These are phyloP conservation scores for Nasua narica DNA, from an alignment of 2,797 vertebrate species.

Conservation along the genomic window DNA sequence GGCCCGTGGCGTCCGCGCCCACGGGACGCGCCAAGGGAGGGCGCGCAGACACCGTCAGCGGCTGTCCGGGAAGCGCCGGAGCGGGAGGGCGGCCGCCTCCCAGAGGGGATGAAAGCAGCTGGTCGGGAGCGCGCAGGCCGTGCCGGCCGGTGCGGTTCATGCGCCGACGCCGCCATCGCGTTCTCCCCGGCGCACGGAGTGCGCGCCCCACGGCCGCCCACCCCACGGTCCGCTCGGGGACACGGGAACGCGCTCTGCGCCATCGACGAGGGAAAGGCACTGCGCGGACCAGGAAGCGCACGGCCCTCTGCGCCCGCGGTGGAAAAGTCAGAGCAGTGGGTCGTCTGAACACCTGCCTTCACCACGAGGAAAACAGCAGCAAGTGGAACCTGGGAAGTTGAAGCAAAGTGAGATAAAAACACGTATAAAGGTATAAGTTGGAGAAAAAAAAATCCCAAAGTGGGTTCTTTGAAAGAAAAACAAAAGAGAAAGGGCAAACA, in stretches of 20 bases:
- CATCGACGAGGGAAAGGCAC: accelerated
- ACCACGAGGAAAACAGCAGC: background rate
- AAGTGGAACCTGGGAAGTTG: background rate
- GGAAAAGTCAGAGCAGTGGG: background rate
- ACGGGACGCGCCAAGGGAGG: accelerated
- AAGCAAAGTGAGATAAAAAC: background rate
- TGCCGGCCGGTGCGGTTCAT: too few relatives aligned
- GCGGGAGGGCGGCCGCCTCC: accelerated
- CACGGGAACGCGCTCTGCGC: too few relatives aligned
- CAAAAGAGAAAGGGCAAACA: background rate
- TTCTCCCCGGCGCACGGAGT: too few relatives aligned
- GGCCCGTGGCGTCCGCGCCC: accelerated
- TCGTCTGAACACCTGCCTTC: background rate
- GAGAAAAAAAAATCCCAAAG: background rate
- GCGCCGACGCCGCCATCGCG: accelerated
- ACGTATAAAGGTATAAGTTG: accelerated
- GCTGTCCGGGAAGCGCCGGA: accelerated
- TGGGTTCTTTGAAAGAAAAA: background rate
- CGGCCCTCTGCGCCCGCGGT: accelerated
- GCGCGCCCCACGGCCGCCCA: background rate
- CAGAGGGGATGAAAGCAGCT: accelerated
- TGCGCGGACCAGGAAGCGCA: background rate
- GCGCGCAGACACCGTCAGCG: accelerated
- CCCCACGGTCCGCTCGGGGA: too few relatives aligned
- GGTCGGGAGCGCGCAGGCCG: accelerated